Percentiles rank a stretch among this genome's conserved stretches.
phyloP scores from a whole-genome alignment of 2,888 invertebrate genomes.

The Sthenelais limicola region DNA sequence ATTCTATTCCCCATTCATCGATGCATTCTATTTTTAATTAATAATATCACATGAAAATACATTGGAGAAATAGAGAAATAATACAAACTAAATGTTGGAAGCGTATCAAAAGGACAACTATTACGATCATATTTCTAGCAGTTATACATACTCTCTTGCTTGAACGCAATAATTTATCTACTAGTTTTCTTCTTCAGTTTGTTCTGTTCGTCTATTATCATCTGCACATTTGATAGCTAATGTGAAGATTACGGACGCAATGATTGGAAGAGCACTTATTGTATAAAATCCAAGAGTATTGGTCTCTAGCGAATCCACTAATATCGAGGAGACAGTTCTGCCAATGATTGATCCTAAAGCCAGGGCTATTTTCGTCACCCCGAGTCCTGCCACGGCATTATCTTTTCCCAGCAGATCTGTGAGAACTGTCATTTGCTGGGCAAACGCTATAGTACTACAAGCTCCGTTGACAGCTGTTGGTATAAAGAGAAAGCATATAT shows the following conservation, averaged over 20 bases:
- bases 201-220: too few species aligned
- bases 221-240: too few species aligned
- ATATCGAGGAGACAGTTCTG: conserved; percentile 6
- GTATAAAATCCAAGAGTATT: conserved; percentile 15
- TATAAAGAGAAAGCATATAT: not conserved
- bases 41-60: too few species aligned
- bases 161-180: too few species aligned
- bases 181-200: too few species aligned
- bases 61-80: too few species aligned
- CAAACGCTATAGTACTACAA: conserved; percentile 12
- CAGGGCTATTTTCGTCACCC: not conserved
- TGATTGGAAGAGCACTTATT: conserved; percentile 3
- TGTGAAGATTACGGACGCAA: not conserved
- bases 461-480: conserved; percentile 20
- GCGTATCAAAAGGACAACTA: too few species aligned
- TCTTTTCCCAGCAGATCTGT: conserved; percentile 9
- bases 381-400: conserved; percentile 13
- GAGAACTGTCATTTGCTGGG: conserved; percentile 28
- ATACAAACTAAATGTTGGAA: too few species aligned
- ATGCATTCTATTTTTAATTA: too few species aligned
- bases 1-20: too few species aligned
- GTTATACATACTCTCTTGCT: too few species aligned
- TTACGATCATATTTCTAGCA: too few species aligned
- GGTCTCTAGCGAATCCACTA: conserved; percentile 7
- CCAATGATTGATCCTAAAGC: conserved; percentile 24